phyloP scores from a whole-genome alignment of 2,797 vertebrate genomes.

The Sarcoramphus papa region DNA sequence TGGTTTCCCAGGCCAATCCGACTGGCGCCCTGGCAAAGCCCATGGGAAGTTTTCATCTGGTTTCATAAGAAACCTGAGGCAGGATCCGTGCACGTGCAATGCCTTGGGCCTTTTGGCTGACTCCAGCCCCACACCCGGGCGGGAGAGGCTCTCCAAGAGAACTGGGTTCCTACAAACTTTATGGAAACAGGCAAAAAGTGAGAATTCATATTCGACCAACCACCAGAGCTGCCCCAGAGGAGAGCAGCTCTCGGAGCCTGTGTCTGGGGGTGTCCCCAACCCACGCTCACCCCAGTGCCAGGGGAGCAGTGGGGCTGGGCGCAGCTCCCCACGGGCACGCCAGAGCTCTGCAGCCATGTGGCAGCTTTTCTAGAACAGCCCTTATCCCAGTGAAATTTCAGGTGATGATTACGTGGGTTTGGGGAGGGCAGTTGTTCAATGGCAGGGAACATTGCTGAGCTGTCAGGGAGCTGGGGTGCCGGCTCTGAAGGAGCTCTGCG shows the following conservation, averaged over 20 bases:
- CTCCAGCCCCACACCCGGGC: rapidly evolving
- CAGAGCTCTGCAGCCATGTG: not conserved
- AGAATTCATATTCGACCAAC: rapidly evolving
- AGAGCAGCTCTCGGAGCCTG: rapidly evolving
- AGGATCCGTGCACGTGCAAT: rapidly evolving
- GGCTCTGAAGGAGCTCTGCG: not conserved
- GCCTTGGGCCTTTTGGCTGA: not conserved
- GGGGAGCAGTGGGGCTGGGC: not conserved
- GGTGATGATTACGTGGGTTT: not conserved
- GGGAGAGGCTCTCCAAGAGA: not conserved
- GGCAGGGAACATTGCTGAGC: not conserved
- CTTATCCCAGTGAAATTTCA: not conserved
- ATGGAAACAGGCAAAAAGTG: not conserved
- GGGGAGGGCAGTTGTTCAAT: not conserved
- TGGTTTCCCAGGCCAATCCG: not conserved
- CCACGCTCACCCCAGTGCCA: not conserved
- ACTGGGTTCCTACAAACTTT: not conserved
- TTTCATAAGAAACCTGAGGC: not conserved
- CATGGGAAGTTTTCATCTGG: not conserved
- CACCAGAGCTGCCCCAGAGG: not conserved
- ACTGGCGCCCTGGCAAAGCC: not conserved
- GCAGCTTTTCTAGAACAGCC: not conserved
- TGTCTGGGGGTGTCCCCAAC: no score
- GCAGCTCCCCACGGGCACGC: not conserved
- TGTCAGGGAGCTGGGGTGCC: rapidly evolving